These are phyloP conservation scores for Ormyrus labotus DNA, from an alignment of 2,888 invertebrate genomes.

Conservation along the genomic window DNA sequence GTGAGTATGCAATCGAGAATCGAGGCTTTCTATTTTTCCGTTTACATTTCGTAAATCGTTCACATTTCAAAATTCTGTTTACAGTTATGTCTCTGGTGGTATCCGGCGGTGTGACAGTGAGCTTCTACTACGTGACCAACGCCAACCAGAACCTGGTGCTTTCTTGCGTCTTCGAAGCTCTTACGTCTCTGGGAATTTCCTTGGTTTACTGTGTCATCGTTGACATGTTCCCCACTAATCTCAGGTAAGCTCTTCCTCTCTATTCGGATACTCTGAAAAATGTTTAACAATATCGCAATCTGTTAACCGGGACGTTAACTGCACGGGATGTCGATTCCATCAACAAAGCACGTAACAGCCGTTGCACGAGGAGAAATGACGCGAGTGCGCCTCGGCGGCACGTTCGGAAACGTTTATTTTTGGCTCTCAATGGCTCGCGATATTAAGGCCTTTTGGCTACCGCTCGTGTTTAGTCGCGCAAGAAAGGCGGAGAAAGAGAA, in stretches of 20 bases:
- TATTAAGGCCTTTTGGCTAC: constrained; percentile 18
- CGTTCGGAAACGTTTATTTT: constrained; percentile 30
- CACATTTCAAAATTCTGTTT: constrained; percentile 56
- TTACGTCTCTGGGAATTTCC: constrained; percentile 88
- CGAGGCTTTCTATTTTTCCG: too few relatives aligned
- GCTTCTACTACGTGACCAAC: constrained; percentile 85
- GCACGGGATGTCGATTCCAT: too few relatives aligned
- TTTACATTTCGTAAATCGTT: too few relatives aligned
- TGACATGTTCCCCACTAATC: constrained; percentile 88
- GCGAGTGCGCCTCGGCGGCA: neutral
- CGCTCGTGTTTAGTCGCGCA: neutral
- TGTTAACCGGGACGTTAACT: too few relatives aligned
- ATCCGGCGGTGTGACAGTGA: constrained; percentile 85
- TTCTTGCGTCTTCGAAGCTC: constrained; percentile 87
- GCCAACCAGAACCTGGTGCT: constrained; percentile 84
- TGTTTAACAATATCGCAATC: too few relatives aligned
- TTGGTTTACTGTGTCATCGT: constrained; percentile 89
- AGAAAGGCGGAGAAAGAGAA: neutral
- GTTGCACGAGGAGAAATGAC: too few relatives aligned
- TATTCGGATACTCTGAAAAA: too few relatives aligned
- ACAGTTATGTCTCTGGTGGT: constrained; percentile 86
- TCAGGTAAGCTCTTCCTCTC: constrained; percentile 78
- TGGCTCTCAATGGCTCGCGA: neutral
- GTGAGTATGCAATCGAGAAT: constrained; percentile 76
- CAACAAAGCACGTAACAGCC: too few relatives aligned